Conservation (phyloP, 2,888 invertebrate genomes). For the Xestia c-nigrum region DNA sequence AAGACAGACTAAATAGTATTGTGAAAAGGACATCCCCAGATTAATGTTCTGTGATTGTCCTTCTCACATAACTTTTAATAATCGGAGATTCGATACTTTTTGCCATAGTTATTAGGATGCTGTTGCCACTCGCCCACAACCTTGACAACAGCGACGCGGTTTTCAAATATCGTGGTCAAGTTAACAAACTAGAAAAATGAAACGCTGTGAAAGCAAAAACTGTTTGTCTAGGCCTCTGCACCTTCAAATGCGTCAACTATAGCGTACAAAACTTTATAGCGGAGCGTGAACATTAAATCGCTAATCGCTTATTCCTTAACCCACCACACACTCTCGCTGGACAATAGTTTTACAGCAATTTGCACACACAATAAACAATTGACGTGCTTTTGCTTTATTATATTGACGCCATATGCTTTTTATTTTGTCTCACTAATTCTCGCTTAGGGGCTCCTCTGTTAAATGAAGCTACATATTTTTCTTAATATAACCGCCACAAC, state of each 20-base stretch:
- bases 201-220: not conserved
- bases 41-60: no score
- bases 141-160: no score
- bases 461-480: slow-evolving; percentile 62
- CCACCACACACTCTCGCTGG: slow-evolving; percentile 49
- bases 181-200: not conserved
- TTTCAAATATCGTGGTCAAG: not conserved
- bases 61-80: no score
- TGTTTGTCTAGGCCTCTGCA: not conserved
- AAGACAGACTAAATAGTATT: no score
- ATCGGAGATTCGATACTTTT: no score
- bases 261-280: no score
- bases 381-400: slow-evolving; percentile 70
- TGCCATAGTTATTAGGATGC: no score
- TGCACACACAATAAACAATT: slow-evolving; percentile 81
- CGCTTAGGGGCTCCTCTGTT: slow-evolving; percentile 71
- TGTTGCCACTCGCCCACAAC: no score
- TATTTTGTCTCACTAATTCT: slow-evolving; percentile 77
- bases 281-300: not conserved
- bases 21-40: no score
- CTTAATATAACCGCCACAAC: slow-evolving; percentile 34
- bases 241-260: not conserved
- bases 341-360: slow-evolving; percentile 82
- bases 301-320: slow-evolving; percentile 3
- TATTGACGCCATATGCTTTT: slow-evolving; percentile 82